Evolutionary conservation across 2,797 vertebrate genomes (phyloP), one percentile per base, ranked within the genome.

Genomic region (Poecilia wingei): DNA sequence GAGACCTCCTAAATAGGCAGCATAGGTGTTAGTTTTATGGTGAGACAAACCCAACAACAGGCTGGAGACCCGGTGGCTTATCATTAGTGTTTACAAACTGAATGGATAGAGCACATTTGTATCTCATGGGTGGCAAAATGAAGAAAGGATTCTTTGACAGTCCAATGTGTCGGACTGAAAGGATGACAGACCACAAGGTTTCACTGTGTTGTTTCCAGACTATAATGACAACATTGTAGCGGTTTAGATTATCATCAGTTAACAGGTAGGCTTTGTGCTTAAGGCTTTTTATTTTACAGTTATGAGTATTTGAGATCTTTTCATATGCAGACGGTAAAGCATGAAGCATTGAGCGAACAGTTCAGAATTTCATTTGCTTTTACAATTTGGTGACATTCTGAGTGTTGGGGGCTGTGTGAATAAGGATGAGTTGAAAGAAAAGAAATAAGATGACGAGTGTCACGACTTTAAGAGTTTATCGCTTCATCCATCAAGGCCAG

Each of bases 1-100:
- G 89, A 88, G 79, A 85, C 61, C 53, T 66, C 61, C 87, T 69
- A 84, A 87, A 77, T 76, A 46, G 77, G 81, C 70, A 72, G 82
- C 71, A 41, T 77, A 72, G 80, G 64, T 87, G 86, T 74, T 51
- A 71, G 83, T 82, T 59, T 77, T 78, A 87, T 78, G 79, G 78
- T 84, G 55, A 81, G 87, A 78, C 36, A 72, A 74, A 85, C 66
- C 47, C 46, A 76, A 78, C 47, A 77, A 76, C 78, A 10, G 33
- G 61, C 79, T 33, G 75, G 79, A 89, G 84, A 72, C 86, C 79
- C 79, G 28, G 61, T 72, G 86, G 72, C 75, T 74, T 79, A 47
- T 77, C 57, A 55, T 72, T 76, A 86, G 77, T 74, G 76, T 79
- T 73, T 55, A 25, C 28, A 74, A 77, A 69, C 73, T 87, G 81